A percentile compares a stretch with the other conserved stretches of the same genome.
Evolutionary conservation across 2,888 invertebrate genomes (phyloP).

Genomic region (Lepas anatifera): DNA sequence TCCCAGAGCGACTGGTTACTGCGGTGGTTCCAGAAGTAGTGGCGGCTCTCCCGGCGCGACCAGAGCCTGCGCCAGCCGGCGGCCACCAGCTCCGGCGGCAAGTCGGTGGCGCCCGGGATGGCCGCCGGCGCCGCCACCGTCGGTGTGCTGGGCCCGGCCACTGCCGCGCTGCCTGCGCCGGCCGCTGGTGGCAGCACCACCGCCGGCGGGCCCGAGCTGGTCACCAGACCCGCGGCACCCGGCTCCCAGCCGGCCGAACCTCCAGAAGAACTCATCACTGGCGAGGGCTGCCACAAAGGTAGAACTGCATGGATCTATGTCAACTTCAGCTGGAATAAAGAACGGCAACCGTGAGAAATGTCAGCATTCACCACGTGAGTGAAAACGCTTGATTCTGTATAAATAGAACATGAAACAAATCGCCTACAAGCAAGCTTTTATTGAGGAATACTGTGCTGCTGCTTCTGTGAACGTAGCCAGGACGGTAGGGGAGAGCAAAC

Average conservation of each 20-base stretch:
- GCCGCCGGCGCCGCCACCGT: slow-evolving; percentile 11
- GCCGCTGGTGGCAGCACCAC: not conserved
- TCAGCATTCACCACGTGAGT: too few relatives aligned
- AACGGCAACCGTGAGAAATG: too few relatives aligned
- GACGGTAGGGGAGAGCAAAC: too few relatives aligned
- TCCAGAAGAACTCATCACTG: not conserved
- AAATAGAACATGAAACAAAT: too few relatives aligned
- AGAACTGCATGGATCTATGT: too few relatives aligned
- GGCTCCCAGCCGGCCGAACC: slow-evolving; percentile 17
- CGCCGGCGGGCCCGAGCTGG: slow-evolving; percentile 11
- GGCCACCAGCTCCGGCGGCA: slow-evolving; percentile 56
- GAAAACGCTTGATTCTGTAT: too few relatives aligned
- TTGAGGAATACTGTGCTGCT: too few relatives aligned
- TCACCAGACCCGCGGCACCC: slow-evolving; percentile 11
- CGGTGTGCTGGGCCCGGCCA: not conserved
- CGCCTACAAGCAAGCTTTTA: too few relatives aligned
- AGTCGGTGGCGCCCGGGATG: slow-evolving; percentile 34
- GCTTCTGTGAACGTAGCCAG: too few relatives aligned
- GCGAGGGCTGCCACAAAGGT: too few relatives aligned
- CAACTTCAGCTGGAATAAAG: too few relatives aligned
- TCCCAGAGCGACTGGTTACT: slow-evolving; percentile 97
- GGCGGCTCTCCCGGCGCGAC: slow-evolving; percentile 88
- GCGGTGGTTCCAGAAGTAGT: slow-evolving; percentile 92
- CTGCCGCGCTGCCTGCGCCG: too few relatives aligned
- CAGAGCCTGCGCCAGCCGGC: slow-evolving; percentile 95